Base-by-base conservation (phyloP, 2,888 invertebrate genomes). In the Meliscaeva auricollis region DNA sequence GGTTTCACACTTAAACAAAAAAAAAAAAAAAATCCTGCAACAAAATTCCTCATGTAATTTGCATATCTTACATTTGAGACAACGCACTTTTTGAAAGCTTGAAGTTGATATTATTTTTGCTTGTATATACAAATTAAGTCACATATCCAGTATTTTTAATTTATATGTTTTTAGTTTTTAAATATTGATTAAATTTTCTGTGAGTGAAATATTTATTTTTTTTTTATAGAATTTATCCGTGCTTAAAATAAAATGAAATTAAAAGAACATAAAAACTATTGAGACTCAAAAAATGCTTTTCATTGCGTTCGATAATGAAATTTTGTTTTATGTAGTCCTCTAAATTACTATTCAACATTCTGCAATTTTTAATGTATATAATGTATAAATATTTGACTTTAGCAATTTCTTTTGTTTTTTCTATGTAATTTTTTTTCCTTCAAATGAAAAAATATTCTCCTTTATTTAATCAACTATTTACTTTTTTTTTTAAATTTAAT, bases 381-480 rank as follows among this genome's bases (percentile, higher is more conserved):
- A 13, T 64, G 30, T 48, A 48, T 48, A 46, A 66, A 30, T 48
- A 66, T 32, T 46, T 64, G 46, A 60, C 9, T 41, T 41, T 41
- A 60, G 60, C 26, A 15, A 69, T 70, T 69, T 69, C 48, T 54
- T 69, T 52, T 70, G 50, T 46, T 32, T 17, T n/a, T 60, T 50
- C 58, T 52, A 20, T 50, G 13, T 72, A n/a, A n/a, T 68, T 68
- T 44, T 32, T 70, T 66, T 68, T 74, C 73, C 52, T 46, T 66
- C 52, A 76, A 81, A 81, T 73, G 68, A 77, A 81, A 85, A 85
- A 85, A 81, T 73, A 85, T 77, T 73, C 50, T 26, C 69, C 17
- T 11, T 13, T 32, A 50, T 75, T 82, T 66, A 46, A 6, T 48
- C 54, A 52, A 79, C 48, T 13, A 44, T 77, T 72, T 56, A 41